phyloP scores from a whole-genome alignment of 1,140 invertebrate genomes.

The Limonius californicus region DNA sequence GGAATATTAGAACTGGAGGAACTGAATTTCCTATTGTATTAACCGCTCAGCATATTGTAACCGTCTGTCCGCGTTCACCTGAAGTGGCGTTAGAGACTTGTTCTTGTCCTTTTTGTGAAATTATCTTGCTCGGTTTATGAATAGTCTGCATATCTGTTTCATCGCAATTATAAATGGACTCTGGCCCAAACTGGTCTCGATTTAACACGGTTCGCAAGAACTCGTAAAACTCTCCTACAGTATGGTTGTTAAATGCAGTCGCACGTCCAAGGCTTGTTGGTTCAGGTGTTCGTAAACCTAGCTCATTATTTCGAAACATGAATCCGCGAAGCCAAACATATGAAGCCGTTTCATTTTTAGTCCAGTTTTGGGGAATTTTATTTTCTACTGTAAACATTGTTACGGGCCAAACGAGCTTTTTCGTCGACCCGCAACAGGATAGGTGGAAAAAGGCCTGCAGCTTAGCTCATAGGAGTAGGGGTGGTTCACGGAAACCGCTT shows the following conservation, averaged over 20 bases:
- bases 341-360: neutral
- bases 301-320: neutral
- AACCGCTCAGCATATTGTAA: slow-evolving; percentile 21
- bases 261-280: slow-evolving; percentile 6
- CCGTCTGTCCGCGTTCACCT: slow-evolving; percentile 47
- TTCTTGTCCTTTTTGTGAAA: slow-evolving; percentile 34
- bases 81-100: slow-evolving; percentile 49
- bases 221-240: slow-evolving; percentile 1
- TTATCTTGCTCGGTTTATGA: neutral
- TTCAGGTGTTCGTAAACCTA: neutral
- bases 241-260: slow-evolving; percentile 12
- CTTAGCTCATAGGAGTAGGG: too few species aligned
- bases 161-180: slow-evolving; percentile 4
- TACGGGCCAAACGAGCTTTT: neutral
- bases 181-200: neutral
- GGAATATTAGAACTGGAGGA: slow-evolving; percentile 31
- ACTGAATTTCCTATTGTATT: slow-evolving; percentile 35
- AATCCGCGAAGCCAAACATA: slow-evolving; percentile 8
- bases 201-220: neutral
- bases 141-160: neutral
- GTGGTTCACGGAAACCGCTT: too few species aligned
- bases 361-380: neutral
- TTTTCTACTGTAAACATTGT: slow-evolving; percentile 1
- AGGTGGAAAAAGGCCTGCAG: too few species aligned
- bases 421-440: too few species aligned